Evolutionary conservation across 2,888 invertebrate species (phyloP).

Genomic region (Anorthoa munda): DNA sequence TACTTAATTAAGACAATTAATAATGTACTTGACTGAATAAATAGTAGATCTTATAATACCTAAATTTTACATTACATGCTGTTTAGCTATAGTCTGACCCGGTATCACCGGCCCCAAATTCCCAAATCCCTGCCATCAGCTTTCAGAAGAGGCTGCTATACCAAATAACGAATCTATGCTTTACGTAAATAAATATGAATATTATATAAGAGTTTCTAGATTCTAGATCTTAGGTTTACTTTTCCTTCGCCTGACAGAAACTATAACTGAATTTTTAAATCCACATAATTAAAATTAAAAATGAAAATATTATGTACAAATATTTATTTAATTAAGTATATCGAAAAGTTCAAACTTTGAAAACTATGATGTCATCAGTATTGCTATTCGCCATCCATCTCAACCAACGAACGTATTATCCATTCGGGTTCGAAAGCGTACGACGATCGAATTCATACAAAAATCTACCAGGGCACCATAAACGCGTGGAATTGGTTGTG

Average conservation of each 20-base stretch:
- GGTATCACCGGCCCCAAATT: neutral
- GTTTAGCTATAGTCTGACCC: no score
- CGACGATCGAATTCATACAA: constrained; percentile 73
- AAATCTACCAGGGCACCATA: constrained; percentile 78
- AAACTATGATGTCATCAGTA: neutral
- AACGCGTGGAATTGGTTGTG: constrained; percentile 26
- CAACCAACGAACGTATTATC: constrained; percentile 13
- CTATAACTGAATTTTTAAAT: neutral
- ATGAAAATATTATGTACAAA: neutral
- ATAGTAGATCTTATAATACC: neutral
- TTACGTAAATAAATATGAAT: neutral
- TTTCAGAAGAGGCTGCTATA: neutral
- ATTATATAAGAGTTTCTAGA: no score
- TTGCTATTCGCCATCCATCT: neutral
- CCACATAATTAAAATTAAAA: neutral
- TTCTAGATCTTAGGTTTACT: neutral
- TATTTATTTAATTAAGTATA: neutral
- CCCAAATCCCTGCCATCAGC: neutral
- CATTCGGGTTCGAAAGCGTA: constrained; percentile 57
- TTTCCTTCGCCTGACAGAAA: neutral
- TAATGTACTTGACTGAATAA: neutral
- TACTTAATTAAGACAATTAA: neutral
- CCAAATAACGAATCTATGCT: neutral
- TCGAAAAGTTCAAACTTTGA: neutral
- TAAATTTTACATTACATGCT: neutral